phyloP scores from a whole-genome alignment of 1,140 invertebrate species.

The Atta colombica region DNA sequence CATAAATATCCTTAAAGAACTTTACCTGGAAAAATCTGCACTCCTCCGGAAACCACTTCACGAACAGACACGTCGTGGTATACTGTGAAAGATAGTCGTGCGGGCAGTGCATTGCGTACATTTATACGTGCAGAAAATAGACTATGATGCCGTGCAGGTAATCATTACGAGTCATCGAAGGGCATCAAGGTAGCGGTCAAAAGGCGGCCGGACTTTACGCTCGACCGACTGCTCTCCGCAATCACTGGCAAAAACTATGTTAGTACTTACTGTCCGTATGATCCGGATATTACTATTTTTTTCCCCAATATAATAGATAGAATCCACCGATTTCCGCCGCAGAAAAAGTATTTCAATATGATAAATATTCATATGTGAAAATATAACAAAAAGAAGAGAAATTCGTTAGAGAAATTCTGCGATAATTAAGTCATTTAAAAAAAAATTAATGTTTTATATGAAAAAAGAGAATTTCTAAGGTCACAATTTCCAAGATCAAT shows the following conservation, averaged over 20 bases:
- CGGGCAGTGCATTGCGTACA: slow-evolving; percentile 57
- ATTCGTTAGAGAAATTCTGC: too few species aligned
- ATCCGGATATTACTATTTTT: slow-evolving; percentile 23
- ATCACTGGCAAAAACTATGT: slow-evolving; percentile 57
- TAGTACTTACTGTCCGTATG: slow-evolving; percentile 27
- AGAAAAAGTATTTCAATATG: slow-evolving; percentile 10
- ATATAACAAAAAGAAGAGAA: neutral
- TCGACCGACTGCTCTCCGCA: slow-evolving; percentile 73
- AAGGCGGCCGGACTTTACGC: slow-evolving; percentile 81
- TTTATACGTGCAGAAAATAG: slow-evolving; percentile 82
- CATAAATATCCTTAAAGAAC: neutral
- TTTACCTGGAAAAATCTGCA: slow-evolving; percentile 66
- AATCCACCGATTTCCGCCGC: slow-evolving; percentile 19
- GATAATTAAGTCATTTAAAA: too few species aligned
- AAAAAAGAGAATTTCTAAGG: neutral
- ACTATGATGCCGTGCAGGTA: slow-evolving; percentile 72
- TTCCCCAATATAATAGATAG: neutral
- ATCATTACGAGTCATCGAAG: slow-evolving; percentile 80
- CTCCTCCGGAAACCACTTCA: slow-evolving; percentile 41
- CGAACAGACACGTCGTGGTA: slow-evolving; percentile 34
- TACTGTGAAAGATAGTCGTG: slow-evolving; percentile 62
- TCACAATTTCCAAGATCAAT: neutral
- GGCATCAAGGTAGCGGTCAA: slow-evolving; percentile 81
- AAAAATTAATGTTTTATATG: neutral
- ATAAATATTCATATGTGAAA: neutral